Percentiles rank a stretch among this genome's conserved stretches.
Evolutionary conservation across 2,113 vertebrate genomes (phyloP).

Genomic region (Ciconia boyciana): DNA sequence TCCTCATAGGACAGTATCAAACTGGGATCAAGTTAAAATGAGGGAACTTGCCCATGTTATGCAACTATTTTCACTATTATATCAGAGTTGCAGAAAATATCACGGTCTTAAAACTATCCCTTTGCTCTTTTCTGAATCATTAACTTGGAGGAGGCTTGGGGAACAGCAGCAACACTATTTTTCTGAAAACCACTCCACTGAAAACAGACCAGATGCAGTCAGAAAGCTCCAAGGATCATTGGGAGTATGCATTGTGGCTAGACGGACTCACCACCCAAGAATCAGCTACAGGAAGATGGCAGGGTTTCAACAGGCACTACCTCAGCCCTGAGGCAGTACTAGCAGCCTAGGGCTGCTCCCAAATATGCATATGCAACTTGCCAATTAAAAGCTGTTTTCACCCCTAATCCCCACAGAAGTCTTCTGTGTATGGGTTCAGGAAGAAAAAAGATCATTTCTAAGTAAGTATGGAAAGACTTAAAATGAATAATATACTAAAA

Average conservation of each 20-base stretch:
- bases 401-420: background rate
- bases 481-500: background rate
- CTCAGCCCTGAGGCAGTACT: background rate
- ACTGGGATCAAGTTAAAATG: background rate
- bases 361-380: background rate
- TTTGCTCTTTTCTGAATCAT: background rate
- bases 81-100: background rate
- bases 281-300: background rate
- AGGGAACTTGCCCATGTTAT: background rate
- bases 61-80: background rate
- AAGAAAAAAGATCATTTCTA: background rate
- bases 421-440: background rate
- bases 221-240: background rate
- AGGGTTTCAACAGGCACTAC: background rate
- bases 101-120: background rate
- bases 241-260: accelerated
- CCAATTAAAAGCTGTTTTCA: background rate
- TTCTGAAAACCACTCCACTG: background rate
- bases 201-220: background rate
- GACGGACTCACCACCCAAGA: accelerated
- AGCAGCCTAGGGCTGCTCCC: background rate
- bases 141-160: background rate
- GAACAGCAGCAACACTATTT: background rate
- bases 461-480: background rate
- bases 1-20: background rate